These are phyloP conservation scores for Malthinus seriepunctatus DNA, from an alignment of 2,888 invertebrate genomes.

Conservation along the genomic window DNA sequence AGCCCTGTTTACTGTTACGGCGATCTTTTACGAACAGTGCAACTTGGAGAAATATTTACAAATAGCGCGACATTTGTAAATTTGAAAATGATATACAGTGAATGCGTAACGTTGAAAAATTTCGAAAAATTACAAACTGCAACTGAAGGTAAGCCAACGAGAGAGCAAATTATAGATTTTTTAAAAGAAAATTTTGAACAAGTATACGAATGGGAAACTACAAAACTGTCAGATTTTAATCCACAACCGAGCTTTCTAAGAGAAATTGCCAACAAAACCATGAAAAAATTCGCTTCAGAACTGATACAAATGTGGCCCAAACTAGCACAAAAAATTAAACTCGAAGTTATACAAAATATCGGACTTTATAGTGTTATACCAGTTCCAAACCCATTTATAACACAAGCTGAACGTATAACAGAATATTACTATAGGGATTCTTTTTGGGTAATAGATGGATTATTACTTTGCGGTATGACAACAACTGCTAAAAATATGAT, in stretches of 20 bases:
- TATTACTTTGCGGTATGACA: conserved; percentile 76
- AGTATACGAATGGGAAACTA: conserved; percentile 62
- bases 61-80: too few relatives aligned
- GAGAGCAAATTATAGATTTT: too few relatives aligned
- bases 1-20: too few relatives aligned
- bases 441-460: conserved; percentile 82
- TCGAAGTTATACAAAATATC: conserved; percentile 57
- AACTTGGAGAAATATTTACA: too few relatives aligned
- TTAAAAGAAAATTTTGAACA: conserved; percentile 65
- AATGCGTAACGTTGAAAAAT: too few relatives aligned
- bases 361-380: conserved; percentile 50
- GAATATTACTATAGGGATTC: conserved; percentile 89
- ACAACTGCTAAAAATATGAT: conserved; percentile 75
- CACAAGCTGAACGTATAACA: conserved; percentile 72
- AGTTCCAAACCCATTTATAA: conserved; percentile 64
- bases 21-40: too few relatives aligned
- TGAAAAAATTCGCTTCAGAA: conserved; percentile 64
- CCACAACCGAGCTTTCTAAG: conserved; percentile 63
- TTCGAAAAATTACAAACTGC: too few relatives aligned
- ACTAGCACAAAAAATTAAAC: conserved; percentile 64
- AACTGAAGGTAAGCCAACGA: too few relatives aligned
- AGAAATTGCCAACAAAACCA: conserved; percentile 60
- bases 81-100: too few relatives aligned
- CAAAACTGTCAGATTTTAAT: conserved; percentile 64
- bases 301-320: conserved; percentile 66